Conservation (phyloP, 2,888 invertebrate species). For the Pristionchus fissidentatus region DNA sequence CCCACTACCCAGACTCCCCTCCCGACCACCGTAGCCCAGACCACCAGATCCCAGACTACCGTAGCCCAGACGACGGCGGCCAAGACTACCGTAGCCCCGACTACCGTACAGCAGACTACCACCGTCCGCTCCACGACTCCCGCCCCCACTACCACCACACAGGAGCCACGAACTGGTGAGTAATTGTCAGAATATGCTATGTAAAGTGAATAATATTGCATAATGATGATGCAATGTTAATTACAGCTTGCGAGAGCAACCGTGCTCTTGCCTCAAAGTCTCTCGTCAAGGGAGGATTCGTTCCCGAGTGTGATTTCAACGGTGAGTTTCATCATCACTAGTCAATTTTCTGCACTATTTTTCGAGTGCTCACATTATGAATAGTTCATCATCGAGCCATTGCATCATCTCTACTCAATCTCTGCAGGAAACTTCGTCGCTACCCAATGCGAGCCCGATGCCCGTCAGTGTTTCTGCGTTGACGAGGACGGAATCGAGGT, state of each 20-base stretch:
- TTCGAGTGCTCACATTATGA: background rate
- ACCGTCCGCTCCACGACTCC: no score
- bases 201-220: no score
- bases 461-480: constrained; percentile 78
- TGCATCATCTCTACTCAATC: background rate
- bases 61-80: constrained; percentile 49
- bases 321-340: constrained; percentile 58
- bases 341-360: constrained; percentile 59
- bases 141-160: constrained; percentile 47
- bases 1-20: background rate
- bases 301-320: constrained; percentile 76
- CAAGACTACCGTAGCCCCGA: constrained; percentile 46
- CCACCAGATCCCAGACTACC: constrained; percentile 30
- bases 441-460: constrained; percentile 77
- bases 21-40: background rate
- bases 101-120: constrained; percentile 35
- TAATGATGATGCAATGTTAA: background rate
- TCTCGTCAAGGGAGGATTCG: constrained; percentile 76
- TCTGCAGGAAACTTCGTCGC: constrained; percentile 61
- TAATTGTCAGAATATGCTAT: background rate
- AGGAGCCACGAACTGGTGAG: constrained; percentile 45
- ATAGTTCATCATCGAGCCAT: background rate
- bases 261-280: constrained; percentile 60
- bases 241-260: constrained; percentile 69
- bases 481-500: constrained; percentile 72